Evolutionary conservation across 2,113 vertebrate species (phyloP).

Genomic region (Polypterus senegalus): DNA sequence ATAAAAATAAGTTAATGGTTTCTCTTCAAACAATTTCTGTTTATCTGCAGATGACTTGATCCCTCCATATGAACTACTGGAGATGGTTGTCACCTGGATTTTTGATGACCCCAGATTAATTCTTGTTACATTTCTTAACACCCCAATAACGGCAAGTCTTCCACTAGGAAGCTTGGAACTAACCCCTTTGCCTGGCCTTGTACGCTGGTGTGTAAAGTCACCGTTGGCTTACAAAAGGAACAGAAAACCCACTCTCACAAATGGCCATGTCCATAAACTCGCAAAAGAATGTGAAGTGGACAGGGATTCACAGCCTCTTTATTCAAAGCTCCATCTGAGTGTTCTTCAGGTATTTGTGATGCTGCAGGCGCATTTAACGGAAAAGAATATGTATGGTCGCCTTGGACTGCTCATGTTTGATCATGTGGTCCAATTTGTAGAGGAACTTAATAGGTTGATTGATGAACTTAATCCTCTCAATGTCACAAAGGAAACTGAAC

Average conservation of each 20-base stretch:
- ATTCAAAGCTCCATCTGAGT: slow-evolving; percentile 85
- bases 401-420: slow-evolving; percentile 77
- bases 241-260: slow-evolving; percentile 49
- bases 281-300: slow-evolving; percentile 32
- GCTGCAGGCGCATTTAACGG: slow-evolving; percentile 72
- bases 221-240: slow-evolving; percentile 69
- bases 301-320: slow-evolving; percentile 50
- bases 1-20: neutral
- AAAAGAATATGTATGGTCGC: slow-evolving; percentile 86
- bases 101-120: slow-evolving; percentile 80
- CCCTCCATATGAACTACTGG: slow-evolving; percentile 75
- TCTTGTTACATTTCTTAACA: slow-evolving; percentile 85
- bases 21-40: neutral
- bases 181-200: slow-evolving; percentile 73
- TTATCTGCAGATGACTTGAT: slow-evolving; percentile 70
- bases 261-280: slow-evolving; percentile 41
- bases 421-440: slow-evolving; percentile 72
- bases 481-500: slow-evolving; percentile 65
- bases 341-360: slow-evolving; percentile 83
- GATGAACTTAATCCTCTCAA: slow-evolving; percentile 71
- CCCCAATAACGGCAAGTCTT: slow-evolving; percentile 71
- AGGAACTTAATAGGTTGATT: slow-evolving; percentile 62
- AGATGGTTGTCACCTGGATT: slow-evolving; percentile 87
- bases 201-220: slow-evolving; percentile 87
- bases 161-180: slow-evolving; percentile 78